Evolutionary conservation across 2,888 invertebrate genomes (phyloP).

Genomic region (Heliconius sara): DNA sequence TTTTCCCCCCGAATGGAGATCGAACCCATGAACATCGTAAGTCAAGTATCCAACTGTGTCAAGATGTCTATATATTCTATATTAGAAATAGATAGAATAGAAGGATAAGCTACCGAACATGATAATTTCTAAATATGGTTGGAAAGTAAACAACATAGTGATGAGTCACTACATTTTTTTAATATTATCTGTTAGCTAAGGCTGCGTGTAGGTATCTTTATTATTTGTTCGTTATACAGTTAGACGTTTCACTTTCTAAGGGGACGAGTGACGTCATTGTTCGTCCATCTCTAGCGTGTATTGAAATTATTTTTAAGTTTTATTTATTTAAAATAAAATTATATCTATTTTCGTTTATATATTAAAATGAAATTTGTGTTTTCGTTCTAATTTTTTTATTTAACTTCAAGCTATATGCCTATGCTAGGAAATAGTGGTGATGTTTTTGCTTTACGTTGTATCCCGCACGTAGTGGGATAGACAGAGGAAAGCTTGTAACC

Average conservation of each 20-base stretch:
- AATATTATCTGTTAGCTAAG: slow-evolving; percentile 6
- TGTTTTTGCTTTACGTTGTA: too few species aligned
- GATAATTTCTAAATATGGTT: neutral
- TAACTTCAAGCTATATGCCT: too few species aligned
- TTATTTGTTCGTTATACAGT: neutral
- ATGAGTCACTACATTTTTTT: slow-evolving; percentile 12
- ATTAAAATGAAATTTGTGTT: too few species aligned
- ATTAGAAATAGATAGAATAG: neutral
- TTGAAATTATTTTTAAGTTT: too few species aligned
- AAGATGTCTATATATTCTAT: neutral
- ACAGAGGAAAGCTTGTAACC: too few species aligned
- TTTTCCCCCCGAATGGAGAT: neutral
- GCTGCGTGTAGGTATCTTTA: neutral
- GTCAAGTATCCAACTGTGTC: neutral
- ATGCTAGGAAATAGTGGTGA: too few species aligned
- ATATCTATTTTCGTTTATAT: too few species aligned
- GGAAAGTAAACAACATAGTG: slow-evolving; percentile 4
- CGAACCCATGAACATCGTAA: neutral
- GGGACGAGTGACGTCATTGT: neutral
- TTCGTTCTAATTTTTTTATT: too few species aligned
- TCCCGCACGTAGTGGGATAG: too few species aligned
- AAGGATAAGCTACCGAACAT: neutral
- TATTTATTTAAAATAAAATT: too few species aligned
- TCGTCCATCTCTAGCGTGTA: neutral
- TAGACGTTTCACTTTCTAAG: slow-evolving; percentile 16